A percentile compares a stretch with the other conserved stretches of the same genome.
phyloP scores from a whole-genome alignment of 2,797 vertebrate species.

The Agapornis canus region DNA sequence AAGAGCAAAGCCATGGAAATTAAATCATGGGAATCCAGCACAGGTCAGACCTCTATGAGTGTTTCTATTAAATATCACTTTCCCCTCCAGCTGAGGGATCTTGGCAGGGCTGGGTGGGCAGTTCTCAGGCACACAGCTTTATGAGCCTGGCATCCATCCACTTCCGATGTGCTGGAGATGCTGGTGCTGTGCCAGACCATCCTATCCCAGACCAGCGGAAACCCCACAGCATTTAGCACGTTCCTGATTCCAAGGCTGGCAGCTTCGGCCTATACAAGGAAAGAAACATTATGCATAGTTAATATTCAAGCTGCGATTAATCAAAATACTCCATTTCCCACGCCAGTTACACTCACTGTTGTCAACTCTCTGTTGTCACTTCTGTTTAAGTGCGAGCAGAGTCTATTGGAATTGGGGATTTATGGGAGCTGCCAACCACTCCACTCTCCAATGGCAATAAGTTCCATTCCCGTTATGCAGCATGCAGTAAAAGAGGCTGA shows the following conservation, averaged over 20 bases:
- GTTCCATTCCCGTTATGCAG: slow-evolving; percentile 35
- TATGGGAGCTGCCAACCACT: neutral
- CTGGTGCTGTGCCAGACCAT: neutral
- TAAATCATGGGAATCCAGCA: neutral
- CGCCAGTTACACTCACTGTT: neutral
- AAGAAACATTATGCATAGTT: neutral
- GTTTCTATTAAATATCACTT: neutral
- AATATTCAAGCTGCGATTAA: slow-evolving; percentile 30
- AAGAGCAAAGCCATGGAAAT: neutral
- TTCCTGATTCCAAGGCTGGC: neutral
- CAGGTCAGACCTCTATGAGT: accelerated
- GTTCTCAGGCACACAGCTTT: neutral
- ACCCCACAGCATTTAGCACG: neutral
- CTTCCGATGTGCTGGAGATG: neutral
- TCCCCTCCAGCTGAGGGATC: neutral
- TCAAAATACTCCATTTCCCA: neutral
- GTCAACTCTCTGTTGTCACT: neutral
- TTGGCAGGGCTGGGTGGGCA: neutral
- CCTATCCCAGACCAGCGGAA: neutral
- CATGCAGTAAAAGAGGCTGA: slow-evolving; percentile 5
- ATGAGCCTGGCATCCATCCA: neutral
- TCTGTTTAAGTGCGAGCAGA: slow-evolving; percentile 28
- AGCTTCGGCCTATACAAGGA: neutral
- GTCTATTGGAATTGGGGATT: slow-evolving; percentile 35
- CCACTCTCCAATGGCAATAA: neutral